Evolutionary conservation across 2,797 vertebrate genomes (phyloP).

Genomic region (Scleropages formosus): DNA sequence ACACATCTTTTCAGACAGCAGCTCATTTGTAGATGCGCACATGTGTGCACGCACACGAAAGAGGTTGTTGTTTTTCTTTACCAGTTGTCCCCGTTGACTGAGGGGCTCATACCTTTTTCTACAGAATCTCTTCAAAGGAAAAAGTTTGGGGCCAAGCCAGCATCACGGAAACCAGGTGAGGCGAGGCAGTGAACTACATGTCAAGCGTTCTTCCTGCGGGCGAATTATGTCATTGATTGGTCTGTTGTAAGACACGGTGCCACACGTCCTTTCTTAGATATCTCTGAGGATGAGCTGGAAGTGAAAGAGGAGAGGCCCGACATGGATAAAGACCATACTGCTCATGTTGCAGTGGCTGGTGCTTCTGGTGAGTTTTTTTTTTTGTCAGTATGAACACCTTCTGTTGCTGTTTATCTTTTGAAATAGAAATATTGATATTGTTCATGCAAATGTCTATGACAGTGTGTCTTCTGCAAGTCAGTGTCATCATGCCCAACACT

Average conservation of each 20-base stretch:
- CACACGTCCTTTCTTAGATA: constrained; percentile 58
- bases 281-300: constrained; percentile 60
- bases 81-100: constrained; percentile 21
- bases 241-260: neutral
- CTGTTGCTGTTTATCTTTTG: too few relatives aligned
- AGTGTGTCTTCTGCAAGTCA: too few relatives aligned
- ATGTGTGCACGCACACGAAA: neutral
- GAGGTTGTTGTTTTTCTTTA: neutral
- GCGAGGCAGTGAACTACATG: constrained; percentile 45
- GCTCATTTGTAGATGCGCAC: neutral
- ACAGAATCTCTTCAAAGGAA: constrained; percentile 65
- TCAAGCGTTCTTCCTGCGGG: too few relatives aligned
- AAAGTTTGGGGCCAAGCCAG: constrained; percentile 60
- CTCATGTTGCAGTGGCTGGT: constrained; percentile 77
- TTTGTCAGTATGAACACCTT: neutral
- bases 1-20: neutral
- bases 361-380: constrained; percentile 60
- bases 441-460: too few relatives aligned
- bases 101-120: constrained; percentile 28
- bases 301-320: constrained; percentile 66
- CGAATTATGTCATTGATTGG: too few relatives aligned
- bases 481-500: too few relatives aligned
- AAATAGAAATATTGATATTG: too few relatives aligned
- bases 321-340: constrained; percentile 64
- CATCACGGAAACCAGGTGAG: constrained; percentile 55